Base-by-base conservation (phyloP, 2,113 vertebrate species). In the Brachirus orientalis region DNA sequence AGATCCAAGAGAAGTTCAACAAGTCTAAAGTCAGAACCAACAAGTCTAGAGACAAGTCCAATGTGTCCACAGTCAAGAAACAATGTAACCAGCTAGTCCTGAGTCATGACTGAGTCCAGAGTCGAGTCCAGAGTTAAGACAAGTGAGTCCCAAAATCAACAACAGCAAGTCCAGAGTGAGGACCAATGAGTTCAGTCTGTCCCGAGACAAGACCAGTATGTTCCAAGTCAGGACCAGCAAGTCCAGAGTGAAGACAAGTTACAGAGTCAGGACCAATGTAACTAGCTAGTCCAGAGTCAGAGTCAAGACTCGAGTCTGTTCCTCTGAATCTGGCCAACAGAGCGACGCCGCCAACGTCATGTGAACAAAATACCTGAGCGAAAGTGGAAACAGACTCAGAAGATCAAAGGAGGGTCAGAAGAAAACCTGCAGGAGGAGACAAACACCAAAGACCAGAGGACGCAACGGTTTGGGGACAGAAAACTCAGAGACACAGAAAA, bases 341-440 rank as follows among this genome's bases (percentile, higher is more conserved):
- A 86, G 67, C 17, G 6, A 66, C 72, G 80, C 45, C 13, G 18
- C 1, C 62, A 45, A 54, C 33, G 6, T 47, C 47, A 20, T 13
- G 35, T 38, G 43, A 36, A 47, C 41, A 81, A 58, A 53, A 81
- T 94, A 94, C 93, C 93, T 93, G 45, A 56, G 70, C 16, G 77
- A 72, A 60, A 28, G 71, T 56, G 71, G 71, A 33, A 47, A 79
- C 58, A 75, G 65, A 84, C 35, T 73, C 83, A 89, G 91, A 74
- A 87, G 89, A 89, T 82, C 86, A 83, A 35, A 84, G 85, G 82
- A 75, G 81, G 78, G 40, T 94, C 92, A 94, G 93, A 92, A 94
- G 91, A 91, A 92, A 41, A 93, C 93, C 93, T 94, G 93, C 84
- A 88, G 90, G 75, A 63, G 83, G 86, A 91, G 74, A 88, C 6